Evolutionary conservation across 2,113 vertebrate genomes (phyloP).

Genomic region (Nothobranchius furzeri): DNA sequence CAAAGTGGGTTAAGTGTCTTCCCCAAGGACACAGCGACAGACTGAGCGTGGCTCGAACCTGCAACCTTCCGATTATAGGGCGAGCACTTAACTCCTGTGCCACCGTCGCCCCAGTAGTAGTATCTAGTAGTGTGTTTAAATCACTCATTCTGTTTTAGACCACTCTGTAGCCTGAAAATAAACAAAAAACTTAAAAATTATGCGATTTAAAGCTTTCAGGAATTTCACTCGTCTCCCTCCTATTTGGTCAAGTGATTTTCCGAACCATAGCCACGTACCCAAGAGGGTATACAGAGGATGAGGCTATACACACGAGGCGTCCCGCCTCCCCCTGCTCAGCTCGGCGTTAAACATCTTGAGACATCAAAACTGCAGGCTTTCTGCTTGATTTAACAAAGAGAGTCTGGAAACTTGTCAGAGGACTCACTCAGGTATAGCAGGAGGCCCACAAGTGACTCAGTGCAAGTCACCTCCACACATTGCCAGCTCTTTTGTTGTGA

Average conservation of each 20-base stretch:
- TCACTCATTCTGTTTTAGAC: too few species aligned
- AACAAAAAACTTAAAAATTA: neutral
- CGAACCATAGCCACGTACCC: constrained; percentile 24
- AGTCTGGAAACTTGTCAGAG: constrained; percentile 53
- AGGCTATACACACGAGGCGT: constrained; percentile 2
- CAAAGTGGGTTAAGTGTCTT: too few species aligned
- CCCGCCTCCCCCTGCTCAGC: constrained; percentile 24
- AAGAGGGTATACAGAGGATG: constrained; percentile 22
- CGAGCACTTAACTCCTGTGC: too few species aligned
- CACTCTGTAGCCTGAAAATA: neutral
- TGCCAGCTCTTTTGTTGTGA: constrained; percentile 62
- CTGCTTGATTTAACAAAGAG: constrained; percentile 55
- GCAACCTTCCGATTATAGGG: too few species aligned
- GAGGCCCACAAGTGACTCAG: constrained; percentile 47
- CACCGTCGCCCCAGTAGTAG: too few species aligned
- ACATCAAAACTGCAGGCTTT: constrained; percentile 40
- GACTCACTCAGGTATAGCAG: constrained; percentile 60
- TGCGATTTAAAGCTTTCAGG: constrained; percentile 17
- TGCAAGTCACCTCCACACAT: constrained; percentile 59
- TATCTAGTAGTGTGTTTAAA: too few species aligned
- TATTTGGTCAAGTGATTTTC: constrained; percentile 44
- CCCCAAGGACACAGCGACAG: too few species aligned
- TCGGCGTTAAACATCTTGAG: constrained; percentile 56
- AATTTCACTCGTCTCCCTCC: constrained; percentile 22
- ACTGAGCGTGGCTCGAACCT: too few species aligned